Conservation (phyloP, 2,888 invertebrate species). For the Drosophila greeni region DNA sequence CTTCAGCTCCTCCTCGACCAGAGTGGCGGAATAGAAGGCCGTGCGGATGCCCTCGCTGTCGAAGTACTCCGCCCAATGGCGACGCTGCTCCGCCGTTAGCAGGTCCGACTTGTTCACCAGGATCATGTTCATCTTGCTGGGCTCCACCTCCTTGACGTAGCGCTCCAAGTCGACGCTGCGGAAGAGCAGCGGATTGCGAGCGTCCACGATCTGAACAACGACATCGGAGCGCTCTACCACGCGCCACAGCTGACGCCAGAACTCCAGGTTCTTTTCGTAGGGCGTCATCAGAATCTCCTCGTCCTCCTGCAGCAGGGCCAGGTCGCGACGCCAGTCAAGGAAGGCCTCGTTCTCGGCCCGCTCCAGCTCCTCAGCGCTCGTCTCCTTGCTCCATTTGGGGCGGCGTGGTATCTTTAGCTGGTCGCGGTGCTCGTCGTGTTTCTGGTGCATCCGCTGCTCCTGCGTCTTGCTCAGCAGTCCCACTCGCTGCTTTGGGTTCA, state of each 20-base stretch:
- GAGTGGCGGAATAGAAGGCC: slow-evolving; percentile 94
- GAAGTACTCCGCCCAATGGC: slow-evolving; percentile 92
- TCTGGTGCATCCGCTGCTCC: slow-evolving; percentile 79
- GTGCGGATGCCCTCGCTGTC: slow-evolving; percentile 84
- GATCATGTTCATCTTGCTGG: slow-evolving; percentile 87
- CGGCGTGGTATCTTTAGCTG: slow-evolving; percentile 90
- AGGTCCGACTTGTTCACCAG: slow-evolving; percentile 98
- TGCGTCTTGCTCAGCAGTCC: slow-evolving; percentile 83
- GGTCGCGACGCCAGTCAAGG: slow-evolving; percentile 91
- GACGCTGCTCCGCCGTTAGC: slow-evolving; percentile 88
- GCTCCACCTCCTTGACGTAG: slow-evolving; percentile 88
- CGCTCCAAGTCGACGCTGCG: slow-evolving; percentile 94
- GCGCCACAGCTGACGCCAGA: slow-evolving; percentile 99
- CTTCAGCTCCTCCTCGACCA: slow-evolving; percentile 81
- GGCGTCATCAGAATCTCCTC: slow-evolving; percentile 93
- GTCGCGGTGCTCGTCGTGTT: slow-evolving; percentile 82
- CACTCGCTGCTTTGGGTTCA: slow-evolving; percentile 82
- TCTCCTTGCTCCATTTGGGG: slow-evolving; percentile 88
- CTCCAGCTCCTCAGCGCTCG: slow-evolving; percentile 89
- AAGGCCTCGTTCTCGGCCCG: slow-evolving; percentile 89
- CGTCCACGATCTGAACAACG: slow-evolving; percentile 96
- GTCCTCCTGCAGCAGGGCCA: slow-evolving; percentile 89
- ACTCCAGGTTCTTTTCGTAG: slow-evolving; percentile 97
- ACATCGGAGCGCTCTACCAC: slow-evolving; percentile 98
- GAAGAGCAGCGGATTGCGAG: slow-evolving; percentile 95